Evolutionary conservation across 2,113 vertebrate species (phyloP), one percentile per base, ranked within the genome.

Genomic region (Neogale vison): DNA sequence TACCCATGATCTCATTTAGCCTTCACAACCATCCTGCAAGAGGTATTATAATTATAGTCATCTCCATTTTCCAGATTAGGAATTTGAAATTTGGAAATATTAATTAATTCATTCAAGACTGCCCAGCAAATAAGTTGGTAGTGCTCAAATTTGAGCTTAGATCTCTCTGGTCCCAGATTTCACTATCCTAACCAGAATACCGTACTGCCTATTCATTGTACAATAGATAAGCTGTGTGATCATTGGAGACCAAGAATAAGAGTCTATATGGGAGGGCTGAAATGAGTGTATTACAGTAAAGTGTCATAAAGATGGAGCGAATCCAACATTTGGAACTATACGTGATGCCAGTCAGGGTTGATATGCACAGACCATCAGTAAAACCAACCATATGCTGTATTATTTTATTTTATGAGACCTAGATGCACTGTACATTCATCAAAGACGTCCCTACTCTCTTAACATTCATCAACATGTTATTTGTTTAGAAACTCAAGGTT

Each of bases 381-480:
- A 97, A 93, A 55, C 63, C 81, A 97, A 83, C 26, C 82, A 90
- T 89, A 84, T 95, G 77, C 76, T 9, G 3, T 84, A 95, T 97
- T 94, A 82, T 76, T 97, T 96, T 45, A 84, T 93, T 87, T 7
- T n/a, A 80, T 93, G n/a, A 67, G 95, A 96, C 63, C 39, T 95
- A 34, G 76, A 80, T 81, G 4, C 39, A 71, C 84, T 90, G 76
- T 36, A 59, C n/a, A 74, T 81, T 98, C 42, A 79, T 96, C 90
- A 96, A 81, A 97, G 76, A 95, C 36, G 34, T 88, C 76, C 96
- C 95, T 96, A 72, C 59, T 69, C 89, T 96, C 79, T 97, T 94
- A 98, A 92, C 76, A 96, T 88, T 96, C 80, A 90, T 94, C n/a
- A 93, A 65, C 23, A 65, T 77, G 80, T 90, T 96, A 96, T 97